Evolutionary conservation across 2,797 vertebrate genomes (phyloP).

Genomic region (Tympanoctomys barrerae): DNA sequence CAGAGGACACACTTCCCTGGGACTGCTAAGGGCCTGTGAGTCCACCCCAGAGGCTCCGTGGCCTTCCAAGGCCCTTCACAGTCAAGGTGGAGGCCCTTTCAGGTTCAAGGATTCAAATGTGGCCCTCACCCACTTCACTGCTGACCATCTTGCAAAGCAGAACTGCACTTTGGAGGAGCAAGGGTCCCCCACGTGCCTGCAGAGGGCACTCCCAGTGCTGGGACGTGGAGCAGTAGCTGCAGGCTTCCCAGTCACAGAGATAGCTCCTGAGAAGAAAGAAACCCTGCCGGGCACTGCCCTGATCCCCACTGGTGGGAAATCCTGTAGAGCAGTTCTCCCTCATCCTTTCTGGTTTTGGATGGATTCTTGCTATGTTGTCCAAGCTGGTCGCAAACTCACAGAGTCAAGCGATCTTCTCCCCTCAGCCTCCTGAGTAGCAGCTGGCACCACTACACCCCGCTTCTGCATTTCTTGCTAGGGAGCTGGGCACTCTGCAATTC

Average conservation of each 20-base stretch:
- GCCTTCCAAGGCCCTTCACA: not conserved
- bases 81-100: not conserved
- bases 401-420: not conserved
- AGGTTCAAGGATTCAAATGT: not conserved
- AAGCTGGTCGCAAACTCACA: not conserved
- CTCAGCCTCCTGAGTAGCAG: not conserved
- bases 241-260: not conserved
- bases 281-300: no score
- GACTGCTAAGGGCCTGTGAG: not conserved
- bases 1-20: not conserved
- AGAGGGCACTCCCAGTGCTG: fast-evolving
- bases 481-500: no score
- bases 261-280: not conserved
- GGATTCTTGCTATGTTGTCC: not conserved
- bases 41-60: not conserved
- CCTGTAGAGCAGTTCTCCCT: not conserved
- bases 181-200: fast-evolving
- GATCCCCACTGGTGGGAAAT: not conserved
- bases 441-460: not conserved
- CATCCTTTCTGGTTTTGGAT: not conserved
- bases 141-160: not conserved
- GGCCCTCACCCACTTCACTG: not conserved
- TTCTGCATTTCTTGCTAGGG: not conserved
- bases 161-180: not conserved
- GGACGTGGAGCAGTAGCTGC: not conserved